Evolutionary conservation across 2,113 vertebrate species (phyloP).

Genomic region (Anseranas semipalmata): DNA sequence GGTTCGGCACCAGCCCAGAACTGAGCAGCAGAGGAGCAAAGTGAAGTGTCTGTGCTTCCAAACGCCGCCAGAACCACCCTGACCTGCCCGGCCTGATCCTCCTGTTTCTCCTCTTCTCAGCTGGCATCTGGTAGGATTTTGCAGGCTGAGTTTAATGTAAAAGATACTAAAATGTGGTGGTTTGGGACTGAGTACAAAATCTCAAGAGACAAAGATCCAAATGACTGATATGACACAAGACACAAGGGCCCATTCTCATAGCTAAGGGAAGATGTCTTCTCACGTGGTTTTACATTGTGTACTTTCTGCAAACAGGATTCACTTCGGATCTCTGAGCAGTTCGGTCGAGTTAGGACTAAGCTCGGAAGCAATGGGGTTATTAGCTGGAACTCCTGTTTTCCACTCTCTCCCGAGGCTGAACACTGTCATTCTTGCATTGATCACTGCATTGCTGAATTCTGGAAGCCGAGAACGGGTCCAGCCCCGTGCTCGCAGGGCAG

Average conservation of each 20-base stretch:
- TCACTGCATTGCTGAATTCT: rapidly evolving
- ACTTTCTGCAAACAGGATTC: neutral
- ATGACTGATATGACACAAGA: rapidly evolving
- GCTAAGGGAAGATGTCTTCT: neutral
- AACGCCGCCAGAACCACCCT: neutral
- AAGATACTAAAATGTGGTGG: neutral
- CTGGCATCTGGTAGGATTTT: neutral
- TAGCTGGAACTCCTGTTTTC: neutral
- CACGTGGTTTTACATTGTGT: neutral
- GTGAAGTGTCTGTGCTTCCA: neutral
- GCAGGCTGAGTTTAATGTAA: neutral
- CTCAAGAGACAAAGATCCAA: neutral
- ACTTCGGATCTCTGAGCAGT: rapidly evolving
- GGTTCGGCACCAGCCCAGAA: neutral
- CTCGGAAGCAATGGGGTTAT: neutral
- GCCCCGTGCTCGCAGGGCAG: no score
- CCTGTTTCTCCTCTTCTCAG: neutral
- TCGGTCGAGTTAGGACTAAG: neutral
- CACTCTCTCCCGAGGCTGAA: neutral
- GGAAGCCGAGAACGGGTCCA: neutral
- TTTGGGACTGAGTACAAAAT: neutral
- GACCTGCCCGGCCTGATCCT: constrained; percentile 48
- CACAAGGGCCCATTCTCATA: rapidly evolving
- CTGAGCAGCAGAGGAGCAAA: neutral
- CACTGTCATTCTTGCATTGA: neutral